A percentile compares a stretch with the other conserved stretches of the same genome.
These are phyloP conservation scores for Planococcus citri DNA, from an alignment of 1,140 invertebrate species.

Conservation along the genomic window DNA sequence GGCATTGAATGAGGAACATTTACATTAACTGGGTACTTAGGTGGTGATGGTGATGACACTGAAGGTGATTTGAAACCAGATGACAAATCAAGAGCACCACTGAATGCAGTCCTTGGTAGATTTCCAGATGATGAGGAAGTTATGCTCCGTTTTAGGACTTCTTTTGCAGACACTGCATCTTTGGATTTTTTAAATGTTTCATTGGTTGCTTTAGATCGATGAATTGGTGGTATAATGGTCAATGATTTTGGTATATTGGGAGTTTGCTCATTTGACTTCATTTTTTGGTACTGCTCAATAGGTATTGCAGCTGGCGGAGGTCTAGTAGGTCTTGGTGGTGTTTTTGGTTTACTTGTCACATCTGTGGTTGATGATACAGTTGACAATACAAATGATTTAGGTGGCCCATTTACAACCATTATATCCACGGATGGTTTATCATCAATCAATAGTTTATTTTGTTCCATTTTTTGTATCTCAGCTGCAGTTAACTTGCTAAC, in stretches of 20 bases:
- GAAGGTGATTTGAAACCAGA: neutral
- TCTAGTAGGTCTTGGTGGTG: conserved; percentile 23
- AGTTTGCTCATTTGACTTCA: neutral
- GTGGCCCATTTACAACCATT: conserved; percentile 30
- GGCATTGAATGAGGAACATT: neutral
- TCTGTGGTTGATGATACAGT: neutral
- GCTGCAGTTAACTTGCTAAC: conserved; percentile 31
- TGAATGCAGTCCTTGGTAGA: conserved; percentile 11
- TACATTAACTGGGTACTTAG: neutral
- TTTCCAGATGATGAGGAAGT: conserved; percentile 23
- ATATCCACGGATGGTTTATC: conserved; percentile 31
- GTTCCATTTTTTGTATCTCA: conserved; percentile 29
- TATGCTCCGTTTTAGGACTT: conserved; percentile 17
- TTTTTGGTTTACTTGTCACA: neutral
- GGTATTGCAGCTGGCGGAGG: conserved; percentile 12
- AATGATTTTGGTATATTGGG: neutral
- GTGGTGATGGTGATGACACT: too few relatives aligned
- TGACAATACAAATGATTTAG: neutral
- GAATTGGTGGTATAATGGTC: neutral
- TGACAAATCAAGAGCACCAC: conserved; percentile 20
- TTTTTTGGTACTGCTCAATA: neutral
- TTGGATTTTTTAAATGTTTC: neutral
- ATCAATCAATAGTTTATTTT: conserved; percentile 27
- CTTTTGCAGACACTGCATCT: conserved; percentile 4
- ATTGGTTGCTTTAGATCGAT: neutral